Base-by-base conservation (phyloP, 2,797 vertebrate species). In the Danio aesculapii region DNA sequence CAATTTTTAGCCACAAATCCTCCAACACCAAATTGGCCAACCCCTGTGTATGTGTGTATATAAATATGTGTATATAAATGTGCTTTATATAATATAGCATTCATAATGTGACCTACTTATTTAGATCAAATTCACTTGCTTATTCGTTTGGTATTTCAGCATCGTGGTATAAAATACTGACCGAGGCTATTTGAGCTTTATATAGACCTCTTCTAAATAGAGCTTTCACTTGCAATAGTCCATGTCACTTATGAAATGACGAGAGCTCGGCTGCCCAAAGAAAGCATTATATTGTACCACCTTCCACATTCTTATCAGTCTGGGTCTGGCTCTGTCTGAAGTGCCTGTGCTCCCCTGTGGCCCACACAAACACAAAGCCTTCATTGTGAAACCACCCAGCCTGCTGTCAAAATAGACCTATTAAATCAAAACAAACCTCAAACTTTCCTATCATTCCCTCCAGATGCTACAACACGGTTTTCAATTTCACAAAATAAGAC, bases 391-490 rank as follows among this genome's bases (percentile, higher is more conserved):
- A 74, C 21, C 69, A 46, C 10, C 16, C 63, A 55, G 44, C 47
- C 30, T 47, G 17, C 44, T 75, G 53, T 79, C 55, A 75, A 52
- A 57, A 55, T 55, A 57, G 41, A 21, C 41, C 43, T 49, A 68
- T 79, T 75, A 57, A 57, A 69, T 83, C 57, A 75, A 41, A 79
- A 41, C 16, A 53, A 43, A 75, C 41, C 66, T 61, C 50, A 61
- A 69, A 69, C 63, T 62, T 63, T 74, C 63, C 57, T 69, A 41
- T 68, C 39, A 30, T 5, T 52, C 21, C 12, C 61, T 73, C 41
- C 52, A 78, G 55, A 78, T 73, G 16, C 39, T 43, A 47, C 68
- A 67, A 39, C 52, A 64, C 19, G 68, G 69, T 68, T 68, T 78
- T 62, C 16, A 16, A 10, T 44, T 77, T 72, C 16, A 59, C 68